phyloP scores from a whole-genome alignment of 2,797 vertebrate genomes.

The Florisuga fusca region DNA sequence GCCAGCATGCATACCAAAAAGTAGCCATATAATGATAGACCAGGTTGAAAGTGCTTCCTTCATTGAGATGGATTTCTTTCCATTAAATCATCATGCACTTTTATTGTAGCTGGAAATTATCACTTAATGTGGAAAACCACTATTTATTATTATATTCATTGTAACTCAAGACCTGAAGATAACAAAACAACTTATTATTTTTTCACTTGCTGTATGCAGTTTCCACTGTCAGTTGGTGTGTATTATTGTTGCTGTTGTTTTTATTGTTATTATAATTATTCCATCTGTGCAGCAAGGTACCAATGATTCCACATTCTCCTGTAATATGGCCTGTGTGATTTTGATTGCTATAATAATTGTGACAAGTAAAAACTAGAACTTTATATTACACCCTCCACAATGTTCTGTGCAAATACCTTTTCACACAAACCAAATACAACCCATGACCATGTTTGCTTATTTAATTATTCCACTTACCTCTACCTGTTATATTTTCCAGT shows the following conservation, averaged over 20 bases:
- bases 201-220: neutral
- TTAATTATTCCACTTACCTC: neutral
- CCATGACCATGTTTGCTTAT: neutral
- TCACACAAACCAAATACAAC: neutral
- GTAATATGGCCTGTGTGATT: neutral
- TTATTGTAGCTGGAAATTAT: neutral
- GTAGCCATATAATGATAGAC: neutral
- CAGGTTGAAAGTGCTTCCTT: neutral
- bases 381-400: neutral
- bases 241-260: too few relatives aligned
- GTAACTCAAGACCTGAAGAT: neutral
- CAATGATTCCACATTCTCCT: neutral
- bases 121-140: neutral
- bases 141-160: neutral
- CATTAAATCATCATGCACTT: neutral
- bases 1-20: neutral
- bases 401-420: neutral
- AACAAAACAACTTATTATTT: neutral
- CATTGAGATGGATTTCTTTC: neutral
- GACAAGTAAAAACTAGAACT: neutral
- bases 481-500: neutral
- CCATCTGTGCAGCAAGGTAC: neutral
- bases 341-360: neutral
- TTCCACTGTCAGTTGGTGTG: neutral
- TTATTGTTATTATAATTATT: neutral